Evolutionary conservation across 2,113 vertebrate species (phyloP).

Genomic region (Chamaea fasciata): DNA sequence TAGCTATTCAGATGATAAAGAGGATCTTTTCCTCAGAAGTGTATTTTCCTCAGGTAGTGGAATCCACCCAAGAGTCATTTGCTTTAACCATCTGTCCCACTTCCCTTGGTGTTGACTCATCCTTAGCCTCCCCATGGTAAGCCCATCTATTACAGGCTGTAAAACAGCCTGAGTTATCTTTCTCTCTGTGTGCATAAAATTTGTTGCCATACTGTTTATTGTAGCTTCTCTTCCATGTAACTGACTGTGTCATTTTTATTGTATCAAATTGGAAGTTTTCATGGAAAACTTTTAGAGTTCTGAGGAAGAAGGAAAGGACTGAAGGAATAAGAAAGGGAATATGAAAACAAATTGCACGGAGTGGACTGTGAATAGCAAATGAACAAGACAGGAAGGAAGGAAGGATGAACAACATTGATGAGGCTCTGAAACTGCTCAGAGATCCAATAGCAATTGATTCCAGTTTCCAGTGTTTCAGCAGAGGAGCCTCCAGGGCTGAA

Average conservation of each 20-base stretch:
- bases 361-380: neutral
- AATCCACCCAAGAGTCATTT: slow-evolving; percentile 35
- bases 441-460: neutral
- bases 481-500: neutral
- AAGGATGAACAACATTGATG: neutral
- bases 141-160: slow-evolving; percentile 2
- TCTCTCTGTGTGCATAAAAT: neutral
- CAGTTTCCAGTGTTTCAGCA: neutral
- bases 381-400: neutral
- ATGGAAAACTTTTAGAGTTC: neutral
- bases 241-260: neutral
- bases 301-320: neutral
- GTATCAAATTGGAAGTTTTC: neutral
- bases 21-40: neutral
- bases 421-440: neutral
- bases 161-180: neutral
- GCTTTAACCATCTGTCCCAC: slow-evolving; percentile 49
- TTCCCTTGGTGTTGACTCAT: slow-evolving; percentile 42
- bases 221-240: neutral
- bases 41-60: slow-evolving; percentile 24
- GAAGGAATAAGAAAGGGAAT: neutral
- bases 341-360: neutral
- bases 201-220: neutral
- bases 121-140: neutral
- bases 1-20: neutral